Conservation (phyloP, 2,797 vertebrate species). For the Chaunax sp. region DNA sequence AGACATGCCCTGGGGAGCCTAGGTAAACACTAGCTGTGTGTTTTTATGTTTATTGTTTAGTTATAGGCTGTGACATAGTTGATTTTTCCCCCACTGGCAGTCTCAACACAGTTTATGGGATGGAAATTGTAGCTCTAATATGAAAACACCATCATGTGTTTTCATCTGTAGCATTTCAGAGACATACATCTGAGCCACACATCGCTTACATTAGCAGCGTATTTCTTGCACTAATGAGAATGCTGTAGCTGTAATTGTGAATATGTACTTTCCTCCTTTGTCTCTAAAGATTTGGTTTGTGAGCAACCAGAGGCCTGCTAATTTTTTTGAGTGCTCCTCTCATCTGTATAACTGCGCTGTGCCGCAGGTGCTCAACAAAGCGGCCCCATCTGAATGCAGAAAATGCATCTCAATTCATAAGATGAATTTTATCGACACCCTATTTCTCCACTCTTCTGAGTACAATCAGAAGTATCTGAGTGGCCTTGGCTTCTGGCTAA, state of each 20-base stretch:
- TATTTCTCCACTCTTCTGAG: conserved; percentile 54
- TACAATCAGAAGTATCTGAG: conserved; percentile 58
- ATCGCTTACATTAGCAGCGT: conserved; percentile 2
- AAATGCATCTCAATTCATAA: conserved; percentile 39
- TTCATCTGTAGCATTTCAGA: conserved; percentile 7
- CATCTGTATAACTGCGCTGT: conserved; percentile 46
- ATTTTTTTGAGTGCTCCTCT: conserved; percentile 65
- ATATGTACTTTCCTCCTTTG: conserved; percentile 39
- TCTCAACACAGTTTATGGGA: conserved; percentile 42
- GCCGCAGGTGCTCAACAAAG: conserved; percentile 60
- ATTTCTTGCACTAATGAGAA: conserved; percentile 45
- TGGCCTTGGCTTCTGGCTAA: conserved; percentile 59
- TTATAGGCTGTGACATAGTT: conserved; percentile 44
- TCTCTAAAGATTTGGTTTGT: conserved; percentile 54
- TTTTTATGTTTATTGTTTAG: conserved; percentile 71
- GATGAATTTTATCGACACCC: conserved; percentile 53
- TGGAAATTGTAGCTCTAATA: conserved; percentile 40
- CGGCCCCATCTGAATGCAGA: conserved; percentile 58
- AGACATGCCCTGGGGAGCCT: conserved; percentile 52
- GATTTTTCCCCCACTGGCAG: conserved; percentile 16
- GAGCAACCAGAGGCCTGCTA: conserved; percentile 37
- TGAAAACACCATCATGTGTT: conserved; percentile 22
- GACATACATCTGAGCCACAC: conserved; percentile 7
- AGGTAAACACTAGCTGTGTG: conserved; percentile 52
- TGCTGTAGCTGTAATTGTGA: conserved; percentile 50